phyloP scores from a whole-genome alignment of 2,113 vertebrate genomes.

The Lota lota region DNA sequence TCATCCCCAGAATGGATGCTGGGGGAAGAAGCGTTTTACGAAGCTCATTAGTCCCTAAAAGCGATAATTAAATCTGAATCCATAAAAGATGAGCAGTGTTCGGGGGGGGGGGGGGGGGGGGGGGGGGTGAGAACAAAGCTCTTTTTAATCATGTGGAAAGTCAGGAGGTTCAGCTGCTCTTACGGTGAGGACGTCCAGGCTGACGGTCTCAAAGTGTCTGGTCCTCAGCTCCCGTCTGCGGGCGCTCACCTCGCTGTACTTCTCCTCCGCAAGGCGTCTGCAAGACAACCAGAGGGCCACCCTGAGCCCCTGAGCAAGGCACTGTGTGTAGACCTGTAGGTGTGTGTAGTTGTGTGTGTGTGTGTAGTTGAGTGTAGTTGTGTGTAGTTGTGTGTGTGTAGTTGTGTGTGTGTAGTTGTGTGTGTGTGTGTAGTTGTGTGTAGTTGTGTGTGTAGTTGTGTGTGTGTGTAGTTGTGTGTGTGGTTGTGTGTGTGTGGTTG shows the following conservation, averaged over 20 bases:
- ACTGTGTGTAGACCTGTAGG: too few species aligned
- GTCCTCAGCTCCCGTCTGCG: conserved; percentile 72
- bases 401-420: background rate
- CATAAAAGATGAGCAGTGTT: background rate
- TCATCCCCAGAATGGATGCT: too few species aligned
- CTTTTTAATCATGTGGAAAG: too few species aligned
- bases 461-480: conserved; percentile 2
- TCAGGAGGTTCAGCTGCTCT: conserved; percentile 23
- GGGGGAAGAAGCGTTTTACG: too few species aligned
- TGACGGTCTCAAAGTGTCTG: conserved; percentile 63
- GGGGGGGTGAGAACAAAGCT: background rate
- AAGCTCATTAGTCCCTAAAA: conserved; percentile 2
- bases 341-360: too few species aligned
- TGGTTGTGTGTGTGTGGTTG: background rate
- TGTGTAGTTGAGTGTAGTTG: too few species aligned
- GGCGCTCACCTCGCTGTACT: conserved; percentile 77
- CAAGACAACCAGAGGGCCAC: background rate
- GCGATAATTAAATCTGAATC: conserved; percentile 1
- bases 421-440: background rate
- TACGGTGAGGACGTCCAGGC: conserved; percentile 56
- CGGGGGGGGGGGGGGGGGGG: background rate
- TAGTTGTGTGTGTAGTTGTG: background rate
- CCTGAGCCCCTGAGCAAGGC: background rate
- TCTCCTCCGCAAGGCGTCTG: conserved; percentile 81
- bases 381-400: too few species aligned